phyloP scores from a whole-genome alignment of 2,888 invertebrate species.

The Leucania comma region DNA sequence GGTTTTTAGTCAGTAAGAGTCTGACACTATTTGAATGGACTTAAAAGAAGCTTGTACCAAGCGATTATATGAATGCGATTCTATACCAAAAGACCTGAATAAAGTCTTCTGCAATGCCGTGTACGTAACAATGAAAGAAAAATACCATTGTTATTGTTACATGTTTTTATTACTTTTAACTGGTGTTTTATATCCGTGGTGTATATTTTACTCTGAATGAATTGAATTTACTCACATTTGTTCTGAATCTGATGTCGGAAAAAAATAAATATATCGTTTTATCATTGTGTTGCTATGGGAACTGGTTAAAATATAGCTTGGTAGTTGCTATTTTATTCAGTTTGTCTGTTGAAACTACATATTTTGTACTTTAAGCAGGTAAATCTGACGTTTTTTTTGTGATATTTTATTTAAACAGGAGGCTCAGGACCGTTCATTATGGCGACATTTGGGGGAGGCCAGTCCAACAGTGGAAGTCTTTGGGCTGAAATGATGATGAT shows the following conservation, averaged over 20 bases:
- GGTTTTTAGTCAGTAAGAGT: no score
- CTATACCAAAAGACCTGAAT: not conserved
- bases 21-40: no score
- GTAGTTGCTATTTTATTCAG: no score
- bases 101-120: slow-evolving; percentile 30
- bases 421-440: no score
- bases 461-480: no score
- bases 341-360: no score
- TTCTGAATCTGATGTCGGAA: slow-evolving; percentile 33
- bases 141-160: slow-evolving; percentile 68
- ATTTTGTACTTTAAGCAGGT: no score
- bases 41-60: not conserved
- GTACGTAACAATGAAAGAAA: slow-evolving; percentile 73
- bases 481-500: no score
- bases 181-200: slow-evolving; percentile 48
- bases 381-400: no score
- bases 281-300: slow-evolving; percentile 26
- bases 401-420: no score
- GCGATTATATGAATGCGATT: not conserved
- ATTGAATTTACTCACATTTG: slow-evolving; percentile 55
- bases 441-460: no score
- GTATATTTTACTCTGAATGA: slow-evolving; percentile 44
- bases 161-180: slow-evolving; percentile 59
- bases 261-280: slow-evolving; percentile 44
- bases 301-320: slow-evolving; percentile 11